Base-by-base conservation (phyloP, 2,797 vertebrate species). In the Bucorvus abyssinicus region DNA sequence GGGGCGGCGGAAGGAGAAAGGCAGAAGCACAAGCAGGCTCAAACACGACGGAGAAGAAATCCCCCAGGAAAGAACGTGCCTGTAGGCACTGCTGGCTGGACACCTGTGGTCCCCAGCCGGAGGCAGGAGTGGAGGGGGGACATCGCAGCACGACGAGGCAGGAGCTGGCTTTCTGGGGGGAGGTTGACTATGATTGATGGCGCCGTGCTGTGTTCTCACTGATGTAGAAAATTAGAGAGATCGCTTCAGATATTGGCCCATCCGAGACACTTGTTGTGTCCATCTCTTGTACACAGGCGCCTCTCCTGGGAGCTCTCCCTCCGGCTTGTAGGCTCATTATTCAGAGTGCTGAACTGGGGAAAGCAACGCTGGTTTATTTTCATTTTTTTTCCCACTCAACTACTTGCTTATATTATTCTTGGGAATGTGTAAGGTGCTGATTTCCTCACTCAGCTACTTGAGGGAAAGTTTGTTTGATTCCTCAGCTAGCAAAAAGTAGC, bases 211-310 rank as follows among this genome's bases (percentile, higher is more conserved):
- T 45, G 71, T 90, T 95, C 96, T 95, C 95, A 94, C 65, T 95
- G 96, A 92, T 83, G 97, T 86, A 97, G 97, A 97, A 98, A 97
- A 97, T 97, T 78, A 94, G 95, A 97, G 56, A 80, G 69, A 90
- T 73, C 1, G 1, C 71, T 94, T 40, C 96, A 93, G 96, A 94
- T 56, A 86, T 0, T 1, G 14, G 83, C 71, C 90, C 77, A 12
- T 63, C 83, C 7, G 40, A 96, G 89, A 71, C 74, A 79, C 76
- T 87, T 70, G 90, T 47, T 64, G 76, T 81, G 94, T 87, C 93
- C 86, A 47, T 90, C 90, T 94, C 81, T 85, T 2, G 18, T 0
- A 45, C 14, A 4, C 68, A 49, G 73, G 47, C 8, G 1, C 22
- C 44, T 81, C 89, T 73, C 79, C 30, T 0, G 10, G 82, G 86